Base-by-base conservation (phyloP, 1,140 invertebrate genomes). In the Platyura marginata region DNA sequence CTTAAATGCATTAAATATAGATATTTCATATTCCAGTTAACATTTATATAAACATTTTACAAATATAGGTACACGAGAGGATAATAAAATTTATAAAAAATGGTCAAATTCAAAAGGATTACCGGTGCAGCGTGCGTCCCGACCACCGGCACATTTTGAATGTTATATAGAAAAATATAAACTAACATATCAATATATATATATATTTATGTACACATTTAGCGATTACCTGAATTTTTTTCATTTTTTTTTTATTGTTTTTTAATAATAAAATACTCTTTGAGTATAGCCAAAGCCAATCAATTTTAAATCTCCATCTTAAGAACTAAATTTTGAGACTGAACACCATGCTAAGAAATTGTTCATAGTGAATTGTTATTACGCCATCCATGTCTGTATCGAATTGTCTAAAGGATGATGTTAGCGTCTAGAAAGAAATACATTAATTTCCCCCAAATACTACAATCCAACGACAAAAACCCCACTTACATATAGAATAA, bases 361-460 rank as follows among this genome's bases (percentile, higher is more conserved):
- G 88, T 65, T 98, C 93, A 56, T 98, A 98, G 49, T 90, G 81
- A 55, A 98, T 93, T 33, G 82, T 86, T 47, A 98, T 96, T 40
- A 90, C 76, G 6, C 94, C 94, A 70, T 95, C 90, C 63, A 84
- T 75, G 62, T 98, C 89, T 5, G 84, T 87, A 56, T 98, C 93
- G 53, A 79, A 79, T 49, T 83, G 77, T 40, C 83, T 72, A 59
- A 97, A 97, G 40, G 91, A 75, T 46, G 77, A 68, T 40, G 91
- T 96, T 48, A 97, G 62, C 1, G 84, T 93, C 90, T 95, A 52
- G 57, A 47, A 53, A 54, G 21, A 22, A 6, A 40, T 13, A 11
- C n/a, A n/a, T n/a, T n/a, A n/a, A n/a, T n/a, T n/a, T n/a, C n/a
- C n/a, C n/a, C n/a, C n/a, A n/a, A n/a, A n/a, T n/a, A n/a, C n/a